These are phyloP conservation scores for Notamacropus eugenii DNA, from an alignment of 2,797 vertebrate species.

Conservation along the genomic window DNA sequence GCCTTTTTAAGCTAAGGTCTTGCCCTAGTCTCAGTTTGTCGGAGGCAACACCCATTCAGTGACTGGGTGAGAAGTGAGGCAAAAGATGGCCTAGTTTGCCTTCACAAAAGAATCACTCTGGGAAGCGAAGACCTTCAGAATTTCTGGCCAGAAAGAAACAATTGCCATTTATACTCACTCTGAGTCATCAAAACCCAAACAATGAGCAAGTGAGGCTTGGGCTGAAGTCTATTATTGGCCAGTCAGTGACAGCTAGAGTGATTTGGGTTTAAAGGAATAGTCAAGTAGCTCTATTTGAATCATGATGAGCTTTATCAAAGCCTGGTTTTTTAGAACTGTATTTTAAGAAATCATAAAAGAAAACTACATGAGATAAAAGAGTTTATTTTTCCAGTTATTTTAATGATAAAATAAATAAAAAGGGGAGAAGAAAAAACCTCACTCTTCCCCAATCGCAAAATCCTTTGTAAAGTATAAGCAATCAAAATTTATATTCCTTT, in stretches of 20 bases:
- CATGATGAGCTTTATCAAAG: not conserved
- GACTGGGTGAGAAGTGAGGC: not conserved
- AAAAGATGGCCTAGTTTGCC: not conserved
- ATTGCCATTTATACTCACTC: not conserved
- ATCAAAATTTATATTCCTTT: not conserved
- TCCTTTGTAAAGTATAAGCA: not conserved
- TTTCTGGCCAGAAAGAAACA: not conserved
- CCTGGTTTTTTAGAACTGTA: not conserved
- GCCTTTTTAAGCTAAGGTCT: not conserved
- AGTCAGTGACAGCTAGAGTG: not conserved
- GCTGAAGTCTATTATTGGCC: not conserved
- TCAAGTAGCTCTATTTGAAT: not conserved
- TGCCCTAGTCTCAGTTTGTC: not conserved
- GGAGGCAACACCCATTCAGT: not conserved
- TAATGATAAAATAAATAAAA: not conserved
- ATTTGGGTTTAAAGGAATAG: not conserved
- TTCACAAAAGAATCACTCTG: not conserved
- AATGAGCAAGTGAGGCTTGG: not conserved
- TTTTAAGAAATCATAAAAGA: not conserved
- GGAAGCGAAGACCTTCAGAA: not conserved
- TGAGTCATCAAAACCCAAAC: not conserved
- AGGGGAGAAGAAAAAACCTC: not conserved
- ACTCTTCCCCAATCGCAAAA: not conserved
- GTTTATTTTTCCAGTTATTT: not conserved
- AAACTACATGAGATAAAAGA: not conserved